Conservation (phyloP, 2,797 vertebrate species). For the Ciconia nigra region DNA sequence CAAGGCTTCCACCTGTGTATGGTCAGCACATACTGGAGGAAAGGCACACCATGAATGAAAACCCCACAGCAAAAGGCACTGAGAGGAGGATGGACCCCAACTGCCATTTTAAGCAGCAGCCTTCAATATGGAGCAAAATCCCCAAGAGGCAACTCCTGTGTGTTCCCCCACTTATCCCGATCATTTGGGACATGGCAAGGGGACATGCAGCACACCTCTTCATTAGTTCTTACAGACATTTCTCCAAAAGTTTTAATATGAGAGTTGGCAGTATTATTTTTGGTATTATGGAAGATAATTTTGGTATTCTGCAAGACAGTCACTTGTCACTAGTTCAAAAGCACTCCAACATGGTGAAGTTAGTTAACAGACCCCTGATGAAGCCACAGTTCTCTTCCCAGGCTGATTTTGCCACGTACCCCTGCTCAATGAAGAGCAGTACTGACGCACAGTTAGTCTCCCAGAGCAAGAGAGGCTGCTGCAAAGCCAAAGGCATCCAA, state of each 20-base stretch:
- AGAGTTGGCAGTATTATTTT: neutral
- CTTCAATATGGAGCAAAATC: neutral
- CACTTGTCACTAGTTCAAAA: neutral
- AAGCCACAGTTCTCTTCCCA: neutral
- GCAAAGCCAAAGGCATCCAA: neutral
- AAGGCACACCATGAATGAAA: neutral
- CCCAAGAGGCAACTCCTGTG: neutral
- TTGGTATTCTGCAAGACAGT: neutral
- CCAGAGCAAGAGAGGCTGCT: neutral
- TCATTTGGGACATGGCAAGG: neutral
- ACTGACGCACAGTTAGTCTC: neutral
- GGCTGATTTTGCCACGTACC: neutral
- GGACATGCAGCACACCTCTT: neutral
- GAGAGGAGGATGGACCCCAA: neutral
- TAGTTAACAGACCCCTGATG: neutral
- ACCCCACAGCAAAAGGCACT: neutral
- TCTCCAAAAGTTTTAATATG: neutral
- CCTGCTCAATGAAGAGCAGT: neutral
- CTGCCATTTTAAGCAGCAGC: neutral
- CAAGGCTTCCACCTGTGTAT: neutral
- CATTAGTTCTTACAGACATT: neutral
- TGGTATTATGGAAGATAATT: neutral
- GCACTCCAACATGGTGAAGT: neutral
- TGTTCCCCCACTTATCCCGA: rapidly evolving
- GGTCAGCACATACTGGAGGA: neutral